phyloP scores from a whole-genome alignment of 2,797 vertebrate species.

The Arnoldichthys spilopterus region DNA sequence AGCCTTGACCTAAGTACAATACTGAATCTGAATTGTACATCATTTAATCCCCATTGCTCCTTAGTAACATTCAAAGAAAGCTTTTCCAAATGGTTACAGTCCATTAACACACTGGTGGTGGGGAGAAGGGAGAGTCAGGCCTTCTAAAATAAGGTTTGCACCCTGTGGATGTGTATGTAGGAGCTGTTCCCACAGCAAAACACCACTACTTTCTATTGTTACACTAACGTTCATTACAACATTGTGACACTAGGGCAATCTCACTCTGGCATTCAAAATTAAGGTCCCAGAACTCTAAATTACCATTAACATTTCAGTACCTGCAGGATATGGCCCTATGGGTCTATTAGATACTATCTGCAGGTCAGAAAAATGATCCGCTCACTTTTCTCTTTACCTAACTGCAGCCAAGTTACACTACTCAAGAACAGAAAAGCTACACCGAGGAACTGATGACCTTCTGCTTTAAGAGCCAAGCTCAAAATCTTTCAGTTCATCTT shows the following conservation, averaged over 20 bases:
- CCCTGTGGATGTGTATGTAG: neutral
- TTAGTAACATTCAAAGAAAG: no score
- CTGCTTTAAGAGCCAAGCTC: neutral
- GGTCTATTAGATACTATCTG: constrained; percentile 54
- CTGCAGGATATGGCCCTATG: constrained; percentile 40
- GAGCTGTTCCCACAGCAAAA: neutral
- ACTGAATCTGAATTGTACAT: no score
- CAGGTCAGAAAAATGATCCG: constrained; percentile 52
- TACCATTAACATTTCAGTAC: constrained; percentile 55
- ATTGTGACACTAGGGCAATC: constrained; percentile 29
- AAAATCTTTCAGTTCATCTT: neutral
- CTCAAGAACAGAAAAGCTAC: constrained; percentile 36
- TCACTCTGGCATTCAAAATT: constrained; percentile 43
- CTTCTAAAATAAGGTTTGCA: neutral
- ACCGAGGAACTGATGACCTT: constrained; percentile 35
- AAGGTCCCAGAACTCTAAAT: constrained; percentile 51
- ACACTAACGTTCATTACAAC: neutral
- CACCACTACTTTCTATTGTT: constrained; percentile 33
- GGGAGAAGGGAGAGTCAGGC: constrained; percentile 11
- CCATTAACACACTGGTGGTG: neutral
- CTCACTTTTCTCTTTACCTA: constrained; percentile 46
- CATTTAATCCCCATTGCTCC: neutral
- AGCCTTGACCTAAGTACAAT: no score
- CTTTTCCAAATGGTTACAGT: neutral
- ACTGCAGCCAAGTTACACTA: constrained; percentile 41